phyloP scores from a whole-genome alignment of 2,113 vertebrate genomes.

The Rattus norvegicus region DNA sequence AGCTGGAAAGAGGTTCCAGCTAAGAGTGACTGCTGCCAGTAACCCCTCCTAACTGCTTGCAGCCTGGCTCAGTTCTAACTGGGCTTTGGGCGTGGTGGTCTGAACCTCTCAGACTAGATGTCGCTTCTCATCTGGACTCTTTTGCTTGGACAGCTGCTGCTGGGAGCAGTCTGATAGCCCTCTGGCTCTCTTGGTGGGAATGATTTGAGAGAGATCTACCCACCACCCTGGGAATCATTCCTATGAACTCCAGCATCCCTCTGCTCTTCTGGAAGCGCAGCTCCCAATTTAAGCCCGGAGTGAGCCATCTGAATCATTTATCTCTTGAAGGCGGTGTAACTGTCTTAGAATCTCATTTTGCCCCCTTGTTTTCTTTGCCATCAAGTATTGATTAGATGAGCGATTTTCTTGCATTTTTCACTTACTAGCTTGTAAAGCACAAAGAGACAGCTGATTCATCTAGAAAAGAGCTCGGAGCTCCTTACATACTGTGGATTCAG shows the following conservation, averaged over 20 bases:
- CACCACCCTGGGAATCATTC: background rate
- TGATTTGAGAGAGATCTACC: background rate
- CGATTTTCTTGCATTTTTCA: slow-evolving; percentile 53
- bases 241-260: background rate
- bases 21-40: background rate
- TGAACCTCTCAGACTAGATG: slow-evolving; percentile 44
- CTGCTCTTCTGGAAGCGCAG: background rate
- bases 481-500: slow-evolving; percentile 74
- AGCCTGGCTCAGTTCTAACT: slow-evolving; percentile 13
- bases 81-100: background rate
- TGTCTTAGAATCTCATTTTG: slow-evolving; percentile 26
- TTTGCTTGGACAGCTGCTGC: slow-evolving; percentile 13
- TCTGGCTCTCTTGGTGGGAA: background rate
- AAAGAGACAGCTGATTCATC: slow-evolving; percentile 78
- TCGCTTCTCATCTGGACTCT: background rate
- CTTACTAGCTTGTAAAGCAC: slow-evolving; percentile 50
- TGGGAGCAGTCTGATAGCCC: background rate
- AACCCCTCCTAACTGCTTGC: background rate
- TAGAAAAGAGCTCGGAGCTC: slow-evolving; percentile 61
- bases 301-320: background rate
- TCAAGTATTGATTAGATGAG: slow-evolving; percentile 3
- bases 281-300: slow-evolving; percentile 35
- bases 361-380: slow-evolving; percentile 55
- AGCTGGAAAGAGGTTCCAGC: slow-evolving; percentile 56
- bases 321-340: background rate